A percentile compares a stretch with the other conserved stretches of the same genome.
These are phyloP conservation scores for Candidula unifasciata DNA, from an alignment of 2,888 invertebrate species.

Conservation along the genomic window DNA sequence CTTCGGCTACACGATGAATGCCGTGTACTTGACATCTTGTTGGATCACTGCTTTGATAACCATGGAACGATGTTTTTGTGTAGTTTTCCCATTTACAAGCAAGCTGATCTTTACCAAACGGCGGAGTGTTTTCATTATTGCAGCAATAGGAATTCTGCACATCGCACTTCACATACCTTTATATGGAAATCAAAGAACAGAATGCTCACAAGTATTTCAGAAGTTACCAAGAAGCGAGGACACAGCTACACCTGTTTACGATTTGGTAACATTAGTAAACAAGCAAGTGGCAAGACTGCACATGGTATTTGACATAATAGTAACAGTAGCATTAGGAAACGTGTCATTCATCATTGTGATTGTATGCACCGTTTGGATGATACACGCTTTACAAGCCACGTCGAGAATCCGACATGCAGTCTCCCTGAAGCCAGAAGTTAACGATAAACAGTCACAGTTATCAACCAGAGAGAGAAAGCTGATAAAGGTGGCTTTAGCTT, in stretches of 20 bases:
- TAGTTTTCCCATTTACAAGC: constrained; percentile 24
- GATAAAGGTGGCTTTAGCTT: not conserved
- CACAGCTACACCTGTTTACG: not conserved
- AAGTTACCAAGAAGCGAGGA: too few relatives aligned
- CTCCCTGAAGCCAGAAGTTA: not conserved
- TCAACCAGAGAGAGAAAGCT: not conserved
- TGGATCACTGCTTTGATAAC: constrained; percentile 33
- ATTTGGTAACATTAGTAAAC: not conserved
- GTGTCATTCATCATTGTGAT: not conserved
- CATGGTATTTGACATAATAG: not conserved
- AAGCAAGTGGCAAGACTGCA: not conserved
- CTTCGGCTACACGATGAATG: not conserved
- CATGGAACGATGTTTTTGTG: constrained; percentile 33
- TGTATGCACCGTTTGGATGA: not conserved
- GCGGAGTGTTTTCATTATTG: not conserved
- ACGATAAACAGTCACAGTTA: not conserved
- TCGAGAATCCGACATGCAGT: not conserved
- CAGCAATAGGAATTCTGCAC: not conserved
- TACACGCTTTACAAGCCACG: not conserved
- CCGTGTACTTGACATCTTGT: constrained; percentile 9
- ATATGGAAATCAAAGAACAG: not conserved
- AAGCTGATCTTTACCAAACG: not conserved
- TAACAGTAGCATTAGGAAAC: not conserved
- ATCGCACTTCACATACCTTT: not conserved
- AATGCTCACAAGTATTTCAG: not conserved